These are phyloP conservation scores for Bursaphelenchus okinawaensis DNA, from an alignment of 2,888 invertebrate species.

Conservation along the genomic window DNA sequence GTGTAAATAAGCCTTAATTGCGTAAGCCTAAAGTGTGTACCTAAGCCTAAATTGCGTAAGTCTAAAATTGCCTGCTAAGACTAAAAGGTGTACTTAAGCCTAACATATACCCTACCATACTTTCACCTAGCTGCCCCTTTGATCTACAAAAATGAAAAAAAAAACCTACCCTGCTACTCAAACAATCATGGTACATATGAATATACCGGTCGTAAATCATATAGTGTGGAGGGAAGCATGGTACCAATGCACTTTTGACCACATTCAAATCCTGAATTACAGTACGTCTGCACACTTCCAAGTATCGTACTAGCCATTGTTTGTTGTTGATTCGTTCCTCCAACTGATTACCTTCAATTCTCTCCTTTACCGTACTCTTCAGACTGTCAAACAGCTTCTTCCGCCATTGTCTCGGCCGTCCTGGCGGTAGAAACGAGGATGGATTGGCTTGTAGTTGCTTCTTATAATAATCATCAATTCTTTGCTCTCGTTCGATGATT, in stretches of 20 bases:
- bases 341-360: slow-evolving; percentile 85
- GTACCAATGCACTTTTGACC: slow-evolving; percentile 63
- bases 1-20: no score
- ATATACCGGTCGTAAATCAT: slow-evolving; percentile 85
- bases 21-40: no score
- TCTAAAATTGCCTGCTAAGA: no score
- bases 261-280: slow-evolving; percentile 49
- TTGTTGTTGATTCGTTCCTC: slow-evolving; percentile 85
- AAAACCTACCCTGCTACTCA: slow-evolving; percentile 61
- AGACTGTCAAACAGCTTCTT: slow-evolving; percentile 62
- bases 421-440: slow-evolving; percentile 80
- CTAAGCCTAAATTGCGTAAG: no score
- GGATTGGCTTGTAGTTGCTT: slow-evolving; percentile 51
- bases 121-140: no score
- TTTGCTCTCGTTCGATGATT: slow-evolving; percentile 90
- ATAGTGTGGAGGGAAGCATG: slow-evolving; percentile 91
- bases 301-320: slow-evolving; percentile 74
- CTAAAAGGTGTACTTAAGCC: no score
- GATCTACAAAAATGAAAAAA: no score
- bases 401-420: slow-evolving; percentile 72
- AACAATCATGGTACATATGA: slow-evolving; percentile 82
- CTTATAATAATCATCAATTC: slow-evolving; percentile 75
- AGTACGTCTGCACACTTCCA: slow-evolving; percentile 66
- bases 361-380: slow-evolving; percentile 60
- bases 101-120: no score